phyloP scores from a whole-genome alignment of 2,113 vertebrate genomes.

The Sisor rabdophorus region DNA sequence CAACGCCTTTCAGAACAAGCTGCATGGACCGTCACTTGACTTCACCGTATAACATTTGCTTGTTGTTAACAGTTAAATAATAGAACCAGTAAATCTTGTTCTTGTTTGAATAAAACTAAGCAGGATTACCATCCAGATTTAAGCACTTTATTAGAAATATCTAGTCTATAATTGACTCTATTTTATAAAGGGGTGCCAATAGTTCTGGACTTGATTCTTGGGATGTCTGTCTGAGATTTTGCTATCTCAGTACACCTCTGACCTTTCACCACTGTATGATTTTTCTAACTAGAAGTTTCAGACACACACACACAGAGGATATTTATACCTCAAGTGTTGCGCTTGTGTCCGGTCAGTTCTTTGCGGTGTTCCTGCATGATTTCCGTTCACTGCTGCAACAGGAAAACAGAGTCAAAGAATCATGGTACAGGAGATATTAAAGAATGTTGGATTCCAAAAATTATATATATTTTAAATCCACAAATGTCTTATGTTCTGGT shows the following conservation, averaged over 20 bases:
- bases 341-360: conserved; percentile 31
- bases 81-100: background rate
- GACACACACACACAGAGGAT: conserved; percentile 31
- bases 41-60: background rate
- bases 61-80: background rate
- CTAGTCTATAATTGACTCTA: background rate
- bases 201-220: background rate
- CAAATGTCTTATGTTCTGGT: background rate
- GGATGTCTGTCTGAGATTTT: background rate
- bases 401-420: conserved; percentile 38
- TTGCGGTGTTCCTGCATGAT: conserved; percentile 28
- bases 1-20: background rate
- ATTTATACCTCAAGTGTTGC: conserved; percentile 42
- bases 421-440: conserved; percentile 17
- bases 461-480: no score
- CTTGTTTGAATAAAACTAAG: background rate
- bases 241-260: background rate
- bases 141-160: background rate
- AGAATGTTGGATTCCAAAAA: no score
- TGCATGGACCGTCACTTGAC: background rate
- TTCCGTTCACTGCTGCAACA: conserved; percentile 43
- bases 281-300: conserved; percentile 3
- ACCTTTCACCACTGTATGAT: conserved; percentile 1
- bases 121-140: background rate
- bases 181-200: background rate